Conservation (phyloP, 2,113 vertebrate genomes). For the Romanogobio albipinnatus region DNA sequence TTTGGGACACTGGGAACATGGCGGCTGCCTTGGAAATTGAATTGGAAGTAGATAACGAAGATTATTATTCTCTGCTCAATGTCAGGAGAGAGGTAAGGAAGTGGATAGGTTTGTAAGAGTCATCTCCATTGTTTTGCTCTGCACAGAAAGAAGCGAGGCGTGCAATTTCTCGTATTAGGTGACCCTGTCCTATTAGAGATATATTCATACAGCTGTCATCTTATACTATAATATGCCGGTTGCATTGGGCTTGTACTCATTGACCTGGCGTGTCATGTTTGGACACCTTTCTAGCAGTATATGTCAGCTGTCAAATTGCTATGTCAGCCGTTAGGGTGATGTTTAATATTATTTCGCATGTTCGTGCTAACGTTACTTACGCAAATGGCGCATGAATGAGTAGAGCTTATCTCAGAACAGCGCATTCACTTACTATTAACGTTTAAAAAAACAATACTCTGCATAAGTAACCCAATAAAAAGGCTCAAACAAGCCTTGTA, state of each 20-base stretch:
- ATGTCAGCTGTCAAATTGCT: not conserved
- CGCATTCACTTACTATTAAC: not conserved
- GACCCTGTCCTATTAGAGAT: not conserved
- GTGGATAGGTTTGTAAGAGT: not conserved
- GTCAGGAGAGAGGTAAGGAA: conserved; percentile 88
- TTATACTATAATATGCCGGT: not conserved
- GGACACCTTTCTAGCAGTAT: not conserved
- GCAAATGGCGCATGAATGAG: not conserved
- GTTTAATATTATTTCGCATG: not conserved
- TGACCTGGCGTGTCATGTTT: not conserved
- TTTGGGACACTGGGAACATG: conserved; percentile 83
- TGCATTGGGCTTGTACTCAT: not conserved
- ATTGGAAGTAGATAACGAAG: conserved; percentile 86
- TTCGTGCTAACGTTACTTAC: not conserved
- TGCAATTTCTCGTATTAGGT: not conserved
- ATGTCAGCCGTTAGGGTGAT: not conserved
- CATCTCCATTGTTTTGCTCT: not conserved
- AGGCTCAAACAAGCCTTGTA: not conserved
- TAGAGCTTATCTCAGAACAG: not conserved
- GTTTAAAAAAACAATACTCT: not conserved
- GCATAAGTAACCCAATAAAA: not conserved
- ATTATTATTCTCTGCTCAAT: conserved; percentile 91
- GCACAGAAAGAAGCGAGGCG: not conserved
- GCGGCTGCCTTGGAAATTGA: conserved; percentile 90
- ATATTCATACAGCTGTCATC: not conserved